A percentile compares a stretch with the other conserved stretches of the same genome.
These are phyloP conservation scores for Anthoptus insignis DNA, from an alignment of 2,888 invertebrate genomes.

Conservation along the genomic window DNA sequence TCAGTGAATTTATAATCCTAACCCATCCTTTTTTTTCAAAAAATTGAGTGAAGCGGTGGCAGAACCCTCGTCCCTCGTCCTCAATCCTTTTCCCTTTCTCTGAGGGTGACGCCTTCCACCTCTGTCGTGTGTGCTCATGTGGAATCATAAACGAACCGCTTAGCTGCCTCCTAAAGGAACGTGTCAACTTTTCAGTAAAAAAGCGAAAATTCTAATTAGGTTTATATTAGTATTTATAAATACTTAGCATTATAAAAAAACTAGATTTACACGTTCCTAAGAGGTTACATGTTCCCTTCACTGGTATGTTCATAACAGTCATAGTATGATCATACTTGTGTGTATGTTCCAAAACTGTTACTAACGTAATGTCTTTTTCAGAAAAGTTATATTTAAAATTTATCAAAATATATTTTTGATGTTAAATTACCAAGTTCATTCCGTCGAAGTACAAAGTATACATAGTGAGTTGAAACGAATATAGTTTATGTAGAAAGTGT, in stretches of 20 bases:
- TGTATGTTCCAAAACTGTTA: constrained; percentile 28
- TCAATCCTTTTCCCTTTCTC: constrained; percentile 77
- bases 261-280: not conserved
- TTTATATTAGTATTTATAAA: no score
- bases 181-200: constrained; percentile 57
- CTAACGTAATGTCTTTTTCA: constrained; percentile 60
- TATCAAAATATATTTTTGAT: constrained; percentile 78
- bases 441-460: constrained; percentile 82
- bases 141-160: constrained; percentile 82
- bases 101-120: constrained; percentile 85
- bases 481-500: constrained; percentile 53
- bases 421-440: constrained; percentile 71
- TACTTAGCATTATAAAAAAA: not conserved
- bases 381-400: constrained; percentile 72
- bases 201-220: not conserved
- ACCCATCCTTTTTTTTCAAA: constrained; percentile 2
- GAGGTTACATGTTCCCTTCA: constrained; percentile 63
- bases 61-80: constrained; percentile 64
- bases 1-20: not conserved
- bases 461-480: constrained; percentile 48
- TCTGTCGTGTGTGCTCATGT: constrained; percentile 78
- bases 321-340: constrained; percentile 77
- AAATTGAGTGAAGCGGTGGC: constrained; percentile 82
- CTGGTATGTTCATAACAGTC: constrained; percentile 79
- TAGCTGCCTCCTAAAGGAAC: constrained; percentile 78